Evolutionary conservation across 1,140 invertebrate genomes (phyloP).

Genomic region (Drosophila repleta): DNA sequence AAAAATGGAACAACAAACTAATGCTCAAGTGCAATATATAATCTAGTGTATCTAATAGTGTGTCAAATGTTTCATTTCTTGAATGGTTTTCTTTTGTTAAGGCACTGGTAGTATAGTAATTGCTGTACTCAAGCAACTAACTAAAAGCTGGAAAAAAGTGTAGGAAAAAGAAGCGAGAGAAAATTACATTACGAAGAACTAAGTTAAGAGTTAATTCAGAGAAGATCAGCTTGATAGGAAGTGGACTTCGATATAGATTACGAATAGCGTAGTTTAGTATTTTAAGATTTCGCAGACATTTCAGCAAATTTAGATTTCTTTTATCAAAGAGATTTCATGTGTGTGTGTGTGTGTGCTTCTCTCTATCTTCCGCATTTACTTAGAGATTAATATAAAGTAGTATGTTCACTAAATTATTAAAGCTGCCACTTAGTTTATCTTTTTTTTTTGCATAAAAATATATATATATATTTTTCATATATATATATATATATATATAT

Average conservation of each 20-base stretch:
- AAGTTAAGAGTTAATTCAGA: background rate
- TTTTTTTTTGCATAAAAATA: slow-evolving; percentile 72
- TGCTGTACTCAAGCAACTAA: slow-evolving; percentile 48
- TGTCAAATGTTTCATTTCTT: slow-evolving; percentile 18
- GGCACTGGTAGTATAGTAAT: slow-evolving; percentile 76
- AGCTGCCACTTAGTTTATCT: slow-evolving; percentile 81
- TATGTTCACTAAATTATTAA: slow-evolving; percentile 82
- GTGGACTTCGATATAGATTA: slow-evolving; percentile 1
- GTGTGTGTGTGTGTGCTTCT: slow-evolving; percentile 28
- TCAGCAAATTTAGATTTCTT: slow-evolving; percentile 24
- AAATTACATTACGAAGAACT: background rate
- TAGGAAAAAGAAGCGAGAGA: background rate
- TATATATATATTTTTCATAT: slow-evolving; percentile 1
- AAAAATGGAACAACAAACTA: background rate
- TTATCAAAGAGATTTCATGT: slow-evolving; percentile 73
- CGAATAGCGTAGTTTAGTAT: background rate
- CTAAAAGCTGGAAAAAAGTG: background rate
- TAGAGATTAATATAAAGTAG: slow-evolving; percentile 55
- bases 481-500: no score
- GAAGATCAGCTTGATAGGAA: slow-evolving; percentile 8
- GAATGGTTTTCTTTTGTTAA: slow-evolving; percentile 47
- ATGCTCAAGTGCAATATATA: background rate
- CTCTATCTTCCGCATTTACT: slow-evolving; percentile 51
- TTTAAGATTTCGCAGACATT: slow-evolving; percentile 1
- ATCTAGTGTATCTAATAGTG: slow-evolving; percentile 6